Evolutionary conservation across 2,113 vertebrate species (phyloP).

Genomic region (Tor tambroides): DNA sequence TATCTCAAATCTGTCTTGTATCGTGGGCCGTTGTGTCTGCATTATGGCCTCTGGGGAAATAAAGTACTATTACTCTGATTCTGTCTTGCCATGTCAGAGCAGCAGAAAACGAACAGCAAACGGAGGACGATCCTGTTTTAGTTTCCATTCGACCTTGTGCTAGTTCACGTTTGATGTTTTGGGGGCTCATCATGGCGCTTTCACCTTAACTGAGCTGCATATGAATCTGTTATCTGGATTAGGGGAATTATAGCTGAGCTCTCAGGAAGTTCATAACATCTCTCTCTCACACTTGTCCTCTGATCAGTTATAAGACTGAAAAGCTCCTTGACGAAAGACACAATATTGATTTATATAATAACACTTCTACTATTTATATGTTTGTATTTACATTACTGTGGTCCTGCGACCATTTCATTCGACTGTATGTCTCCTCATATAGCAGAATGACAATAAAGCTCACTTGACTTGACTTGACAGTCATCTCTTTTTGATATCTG

Average conservation of each 20-base stretch:
- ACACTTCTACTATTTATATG: no score
- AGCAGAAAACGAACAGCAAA: conserved; percentile 12
- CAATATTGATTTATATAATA: neutral
- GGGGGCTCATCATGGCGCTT: neutral
- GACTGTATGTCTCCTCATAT: no score
- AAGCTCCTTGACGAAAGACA: neutral
- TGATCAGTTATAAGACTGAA: neutral
- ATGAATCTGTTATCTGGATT: conserved; percentile 23
- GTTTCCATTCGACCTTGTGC: conserved; percentile 18
- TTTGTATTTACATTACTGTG: no score
- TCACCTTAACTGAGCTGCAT: conserved; percentile 18
- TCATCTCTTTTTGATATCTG: neutral
- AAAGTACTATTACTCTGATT: conserved; percentile 47
- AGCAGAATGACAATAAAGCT: neutral
- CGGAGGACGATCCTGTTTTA: neutral
- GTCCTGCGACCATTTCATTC: no score
- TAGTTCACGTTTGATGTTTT: neutral
- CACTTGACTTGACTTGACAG: neutral
- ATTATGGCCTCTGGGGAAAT: conserved; percentile 34
- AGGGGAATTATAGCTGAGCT: neutral
- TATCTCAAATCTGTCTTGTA: conserved; percentile 1
- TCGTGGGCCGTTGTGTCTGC: conserved; percentile 3
- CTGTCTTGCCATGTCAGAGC: conserved; percentile 36
- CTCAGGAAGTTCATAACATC: neutral
- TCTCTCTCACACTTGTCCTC: neutral